These are phyloP conservation scores for Strix uralensis DNA, from an alignment of 2,113 vertebrate genomes.

Conservation along the genomic window DNA sequence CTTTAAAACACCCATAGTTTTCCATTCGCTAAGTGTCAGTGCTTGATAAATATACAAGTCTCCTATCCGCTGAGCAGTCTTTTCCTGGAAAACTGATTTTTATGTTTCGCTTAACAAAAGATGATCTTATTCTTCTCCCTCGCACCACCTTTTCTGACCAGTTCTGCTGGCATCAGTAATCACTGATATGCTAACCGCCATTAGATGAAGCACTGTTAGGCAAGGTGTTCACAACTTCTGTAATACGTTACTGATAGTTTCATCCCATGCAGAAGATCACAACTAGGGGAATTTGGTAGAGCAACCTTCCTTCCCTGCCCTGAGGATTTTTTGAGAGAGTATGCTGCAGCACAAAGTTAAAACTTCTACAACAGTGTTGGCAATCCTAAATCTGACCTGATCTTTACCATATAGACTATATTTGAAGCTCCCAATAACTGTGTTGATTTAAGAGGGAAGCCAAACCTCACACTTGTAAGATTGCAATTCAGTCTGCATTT, in stretches of 20 bases:
- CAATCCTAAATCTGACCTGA: not conserved
- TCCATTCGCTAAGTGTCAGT: not conserved
- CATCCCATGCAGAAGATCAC: not conserved
- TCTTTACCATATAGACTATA: accelerated
- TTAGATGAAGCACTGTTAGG: accelerated
- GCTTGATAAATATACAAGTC: not conserved
- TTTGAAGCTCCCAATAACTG: accelerated
- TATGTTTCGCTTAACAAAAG: not conserved
- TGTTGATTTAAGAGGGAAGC: no score
- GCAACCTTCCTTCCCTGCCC: not conserved
- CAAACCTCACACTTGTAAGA: not conserved
- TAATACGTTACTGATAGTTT: not conserved
- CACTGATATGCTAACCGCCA: not conserved
- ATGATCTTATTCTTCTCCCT: not conserved
- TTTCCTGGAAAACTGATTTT: not conserved
- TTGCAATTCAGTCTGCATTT: not conserved
- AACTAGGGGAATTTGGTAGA: not conserved
- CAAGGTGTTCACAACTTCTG: not conserved
- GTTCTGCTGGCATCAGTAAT: not conserved
- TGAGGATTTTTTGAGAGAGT: accelerated
- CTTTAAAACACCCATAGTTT: not conserved
- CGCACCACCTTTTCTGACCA: not conserved
- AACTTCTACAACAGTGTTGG: not conserved
- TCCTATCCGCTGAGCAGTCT: not conserved
- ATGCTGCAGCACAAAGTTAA: not conserved